Evolutionary conservation across 2,888 invertebrate species (phyloP), one percentile per base, ranked within the genome.

Genomic region (Mellilla xanthometata): DNA sequence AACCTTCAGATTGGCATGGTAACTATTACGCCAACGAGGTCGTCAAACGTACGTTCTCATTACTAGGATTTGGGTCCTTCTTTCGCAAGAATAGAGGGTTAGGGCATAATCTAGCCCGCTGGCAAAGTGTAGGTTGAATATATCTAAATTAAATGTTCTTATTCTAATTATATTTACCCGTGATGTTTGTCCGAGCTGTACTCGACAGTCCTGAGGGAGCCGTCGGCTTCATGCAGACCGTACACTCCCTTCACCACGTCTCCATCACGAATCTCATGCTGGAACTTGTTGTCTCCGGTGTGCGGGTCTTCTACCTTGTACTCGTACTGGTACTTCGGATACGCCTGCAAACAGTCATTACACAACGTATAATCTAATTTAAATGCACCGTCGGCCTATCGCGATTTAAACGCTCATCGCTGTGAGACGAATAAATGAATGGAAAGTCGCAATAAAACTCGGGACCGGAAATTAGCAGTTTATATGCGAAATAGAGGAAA

Each of bases 161-260:
- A 6, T 5, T 5, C 6, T 5, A 19, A 19, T 5, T 19, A 6
- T 19, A 24, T 77, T 72, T 83, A 92, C 85, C 92, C 92, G 40
- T 79, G 75, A 50, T 91, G 90, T 62, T 91, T 90, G 56, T 92
- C 92, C 23, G 92, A 91, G 45, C 81, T 90, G 65, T 92, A 92
- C 65, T 92, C 91, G 12, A 92, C 92, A 49, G 90, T 92, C 56
- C 92, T 85, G 46, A 91, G 68, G 41, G 92, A 92, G 13, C 92
- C 92, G 53, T 91, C 92, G 46, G 92, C 85, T 60, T 92, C 92
- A 42, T 90, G 90, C 26, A 92, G 73, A 33, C 90, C 88, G 68
- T 93, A 93, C 32, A 92, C 91, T 24, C 93, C 93, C 68, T 91
- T 91, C 36, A 93, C 93, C 9, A 85, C 91, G 58, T 93, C 91